Evolutionary conservation across 2,888 invertebrate species (phyloP).

Genomic region (Tetranychus piercei): DNA sequence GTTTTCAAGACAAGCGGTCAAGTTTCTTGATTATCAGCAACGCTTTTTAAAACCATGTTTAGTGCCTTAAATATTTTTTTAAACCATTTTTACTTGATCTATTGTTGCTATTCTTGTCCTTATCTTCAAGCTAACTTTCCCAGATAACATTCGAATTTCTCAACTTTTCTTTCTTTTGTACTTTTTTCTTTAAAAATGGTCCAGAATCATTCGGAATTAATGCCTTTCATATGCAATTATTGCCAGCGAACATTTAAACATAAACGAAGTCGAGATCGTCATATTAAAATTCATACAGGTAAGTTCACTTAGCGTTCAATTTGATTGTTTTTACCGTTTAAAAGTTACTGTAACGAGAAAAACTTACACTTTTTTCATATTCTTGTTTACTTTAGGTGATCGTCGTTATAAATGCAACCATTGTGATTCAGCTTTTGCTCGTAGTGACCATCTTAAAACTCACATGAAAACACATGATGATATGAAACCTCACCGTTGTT

Average conservation of each 20-base stretch:
- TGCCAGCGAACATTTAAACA: constrained; percentile 82
- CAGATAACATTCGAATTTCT: too few species aligned
- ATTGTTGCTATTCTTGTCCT: too few species aligned
- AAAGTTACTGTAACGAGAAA: background rate
- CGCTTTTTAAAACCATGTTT: too few species aligned
- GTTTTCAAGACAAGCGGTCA: too few species aligned
- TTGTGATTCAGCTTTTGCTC: constrained; percentile 77
- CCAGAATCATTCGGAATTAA: background rate
- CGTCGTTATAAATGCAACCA: constrained; percentile 72
- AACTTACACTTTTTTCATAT: background rate
- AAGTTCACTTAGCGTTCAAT: too few species aligned
- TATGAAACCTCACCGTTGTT: constrained; percentile 78
- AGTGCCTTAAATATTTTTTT: too few species aligned
- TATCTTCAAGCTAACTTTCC: background rate
- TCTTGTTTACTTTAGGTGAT: constrained; percentile 39
- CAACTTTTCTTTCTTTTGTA: too few species aligned
- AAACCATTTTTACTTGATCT: too few species aligned
- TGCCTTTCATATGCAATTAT: constrained; percentile 47
- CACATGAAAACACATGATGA: constrained; percentile 90
- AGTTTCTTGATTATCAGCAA: too few species aligned
- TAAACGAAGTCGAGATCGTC: constrained; percentile 77
- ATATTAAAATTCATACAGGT: constrained; percentile 73
- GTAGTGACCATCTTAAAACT: constrained; percentile 82
- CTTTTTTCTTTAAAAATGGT: background rate
- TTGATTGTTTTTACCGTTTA: background rate